phyloP scores from a whole-genome alignment of 2,113 vertebrate genomes.

The Crotalus horridus region DNA sequence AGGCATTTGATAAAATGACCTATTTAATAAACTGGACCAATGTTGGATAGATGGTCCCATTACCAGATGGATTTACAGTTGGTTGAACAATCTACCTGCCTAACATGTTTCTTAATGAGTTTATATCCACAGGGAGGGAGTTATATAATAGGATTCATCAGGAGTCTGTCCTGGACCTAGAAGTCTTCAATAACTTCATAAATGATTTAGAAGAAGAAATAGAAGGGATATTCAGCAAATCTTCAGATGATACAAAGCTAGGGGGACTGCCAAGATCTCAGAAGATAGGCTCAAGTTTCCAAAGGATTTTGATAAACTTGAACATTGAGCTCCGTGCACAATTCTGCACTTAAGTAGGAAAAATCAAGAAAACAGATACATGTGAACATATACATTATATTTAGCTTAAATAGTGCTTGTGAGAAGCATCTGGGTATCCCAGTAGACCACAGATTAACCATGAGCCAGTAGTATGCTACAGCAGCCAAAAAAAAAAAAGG shows the following conservation, averaged over 20 bases:
- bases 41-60: neutral
- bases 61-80: neutral
- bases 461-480: neutral
- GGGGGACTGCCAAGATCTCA: neutral
- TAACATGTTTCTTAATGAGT: neutral
- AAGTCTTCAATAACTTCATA: neutral
- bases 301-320: neutral
- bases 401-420: neutral
- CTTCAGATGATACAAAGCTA: neutral
- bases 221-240: neutral
- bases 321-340: neutral
- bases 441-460: neutral
- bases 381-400: neutral
- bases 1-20: neutral
- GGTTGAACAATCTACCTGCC: neutral
- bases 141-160: neutral
- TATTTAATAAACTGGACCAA: neutral
- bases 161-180: neutral
- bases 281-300: neutral
- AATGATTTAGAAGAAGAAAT: neutral
- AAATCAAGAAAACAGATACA: neutral
- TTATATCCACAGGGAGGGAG: neutral
- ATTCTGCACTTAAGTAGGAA: neutral
- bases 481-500: neutral
- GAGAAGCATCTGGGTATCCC: neutral